A percentile compares a stretch with the other conserved stretches of the same genome.
phyloP scores from a whole-genome alignment of 2,113 vertebrate genomes.

The Peromyscus californicus region DNA sequence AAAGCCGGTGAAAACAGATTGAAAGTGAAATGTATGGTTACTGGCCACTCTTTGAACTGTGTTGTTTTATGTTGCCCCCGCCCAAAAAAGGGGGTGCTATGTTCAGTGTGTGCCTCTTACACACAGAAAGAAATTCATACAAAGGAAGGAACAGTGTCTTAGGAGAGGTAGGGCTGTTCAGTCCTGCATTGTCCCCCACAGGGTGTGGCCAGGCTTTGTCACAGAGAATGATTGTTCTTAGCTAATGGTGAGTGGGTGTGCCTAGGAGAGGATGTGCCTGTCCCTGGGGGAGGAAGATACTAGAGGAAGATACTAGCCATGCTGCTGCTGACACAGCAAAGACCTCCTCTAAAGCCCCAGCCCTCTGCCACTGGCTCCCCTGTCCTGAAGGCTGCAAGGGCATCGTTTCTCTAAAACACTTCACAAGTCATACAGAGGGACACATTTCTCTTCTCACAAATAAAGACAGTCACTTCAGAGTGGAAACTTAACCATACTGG shows the following conservation, averaged over 20 bases:
- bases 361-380: neutral
- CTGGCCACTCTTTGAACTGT: neutral
- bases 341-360: neutral
- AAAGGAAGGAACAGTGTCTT: neutral
- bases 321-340: slow-evolving; percentile 61
- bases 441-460: neutral
- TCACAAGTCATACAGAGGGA: neutral
- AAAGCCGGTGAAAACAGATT: neutral
- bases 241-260: slow-evolving; percentile 61
- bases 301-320: slow-evolving; percentile 8
- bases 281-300: slow-evolving; percentile 41
- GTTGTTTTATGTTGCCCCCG: neutral
- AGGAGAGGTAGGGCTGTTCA: neutral
- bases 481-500: slow-evolving; percentile 1
- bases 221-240: neutral
- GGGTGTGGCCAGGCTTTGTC: slow-evolving; percentile 48
- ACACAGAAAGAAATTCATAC: slow-evolving; percentile 18
- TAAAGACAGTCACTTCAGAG: slow-evolving; percentile 33
- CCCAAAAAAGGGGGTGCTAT: neutral
- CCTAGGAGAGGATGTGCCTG: slow-evolving; percentile 68
- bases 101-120: neutral
- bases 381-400: neutral
- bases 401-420: neutral
- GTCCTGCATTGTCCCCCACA: neutral
- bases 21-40: neutral